Conservation (phyloP, 2,797 vertebrate species). For the Ataeniobius toweri region DNA sequence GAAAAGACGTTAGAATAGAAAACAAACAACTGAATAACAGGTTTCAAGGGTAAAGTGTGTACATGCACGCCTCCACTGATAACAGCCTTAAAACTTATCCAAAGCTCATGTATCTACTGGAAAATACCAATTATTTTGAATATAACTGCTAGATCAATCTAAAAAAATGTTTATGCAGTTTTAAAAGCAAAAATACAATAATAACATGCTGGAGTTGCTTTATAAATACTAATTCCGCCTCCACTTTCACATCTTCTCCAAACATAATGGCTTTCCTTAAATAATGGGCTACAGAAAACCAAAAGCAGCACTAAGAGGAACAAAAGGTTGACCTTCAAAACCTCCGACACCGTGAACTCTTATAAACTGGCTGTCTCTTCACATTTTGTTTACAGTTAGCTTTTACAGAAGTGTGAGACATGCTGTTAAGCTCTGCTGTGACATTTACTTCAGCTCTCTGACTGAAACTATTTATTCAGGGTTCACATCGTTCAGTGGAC, state of each 20-base stretch:
- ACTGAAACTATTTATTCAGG: constrained; percentile 44
- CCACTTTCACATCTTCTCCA: constrained; percentile 31
- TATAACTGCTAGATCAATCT: neutral
- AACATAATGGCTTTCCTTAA: constrained; percentile 19
- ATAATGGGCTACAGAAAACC: constrained; percentile 16
- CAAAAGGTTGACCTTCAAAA: constrained; percentile 27
- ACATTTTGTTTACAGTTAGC: constrained; percentile 32
- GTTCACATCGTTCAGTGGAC: constrained; percentile 31
- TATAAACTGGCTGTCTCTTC: constrained; percentile 33
- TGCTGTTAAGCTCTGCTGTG: constrained; percentile 19
- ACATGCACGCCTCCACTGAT: neutral
- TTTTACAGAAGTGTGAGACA: constrained; percentile 42
- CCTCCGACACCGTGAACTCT: constrained; percentile 14
- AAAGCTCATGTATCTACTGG: neutral
- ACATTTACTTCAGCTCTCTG: constrained; percentile 36
- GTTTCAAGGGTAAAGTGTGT: neutral
- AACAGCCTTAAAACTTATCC: constrained; percentile 21
- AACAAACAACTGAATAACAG: neutral
- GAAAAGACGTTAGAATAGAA: neutral
- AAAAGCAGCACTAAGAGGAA: constrained; percentile 18
- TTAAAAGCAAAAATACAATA: neutral
- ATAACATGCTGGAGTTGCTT: neutral
- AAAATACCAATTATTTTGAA: constrained; percentile 15
- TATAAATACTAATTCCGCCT: constrained; percentile 43
- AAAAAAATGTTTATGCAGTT: neutral